These are phyloP conservation scores for Rhea pennata DNA, from an alignment of 2,113 vertebrate species.

Conservation along the genomic window DNA sequence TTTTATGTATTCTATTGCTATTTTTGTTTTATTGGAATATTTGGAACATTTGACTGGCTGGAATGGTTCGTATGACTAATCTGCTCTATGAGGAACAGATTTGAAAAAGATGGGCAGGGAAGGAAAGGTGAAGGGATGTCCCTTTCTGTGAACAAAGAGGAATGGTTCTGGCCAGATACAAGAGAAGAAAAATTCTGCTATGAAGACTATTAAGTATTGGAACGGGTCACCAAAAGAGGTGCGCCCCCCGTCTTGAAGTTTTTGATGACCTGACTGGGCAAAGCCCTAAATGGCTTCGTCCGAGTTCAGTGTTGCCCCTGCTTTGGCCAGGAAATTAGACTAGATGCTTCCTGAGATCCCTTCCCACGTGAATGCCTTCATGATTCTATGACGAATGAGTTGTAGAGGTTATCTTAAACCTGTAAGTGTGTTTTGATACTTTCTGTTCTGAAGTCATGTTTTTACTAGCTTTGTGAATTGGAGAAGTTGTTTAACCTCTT, in stretches of 20 bases:
- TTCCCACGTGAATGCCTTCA: not conserved
- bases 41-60: not conserved
- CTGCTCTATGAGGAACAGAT: not conserved
- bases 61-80: not conserved
- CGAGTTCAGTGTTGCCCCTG: not conserved
- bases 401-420: not conserved
- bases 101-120: not conserved
- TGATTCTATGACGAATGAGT: not conserved
- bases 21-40: not conserved
- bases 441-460: not conserved
- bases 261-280: not conserved
- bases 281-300: not conserved
- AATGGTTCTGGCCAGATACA: not conserved
- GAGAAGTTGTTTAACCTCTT: not conserved
- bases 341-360: not conserved
- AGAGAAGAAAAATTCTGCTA: not conserved
- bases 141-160: not conserved
- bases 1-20: not conserved
- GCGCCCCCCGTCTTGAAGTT: rapidly evolving
- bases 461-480: not conserved
- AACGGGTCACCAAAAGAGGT: not conserved
- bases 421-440: not conserved
- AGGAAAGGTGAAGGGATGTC: not conserved
- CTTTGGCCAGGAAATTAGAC: not conserved
- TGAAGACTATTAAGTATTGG: not conserved